phyloP scores from a whole-genome alignment of 1,140 invertebrate species.

The Leptinotarsa undecemlineata region DNA sequence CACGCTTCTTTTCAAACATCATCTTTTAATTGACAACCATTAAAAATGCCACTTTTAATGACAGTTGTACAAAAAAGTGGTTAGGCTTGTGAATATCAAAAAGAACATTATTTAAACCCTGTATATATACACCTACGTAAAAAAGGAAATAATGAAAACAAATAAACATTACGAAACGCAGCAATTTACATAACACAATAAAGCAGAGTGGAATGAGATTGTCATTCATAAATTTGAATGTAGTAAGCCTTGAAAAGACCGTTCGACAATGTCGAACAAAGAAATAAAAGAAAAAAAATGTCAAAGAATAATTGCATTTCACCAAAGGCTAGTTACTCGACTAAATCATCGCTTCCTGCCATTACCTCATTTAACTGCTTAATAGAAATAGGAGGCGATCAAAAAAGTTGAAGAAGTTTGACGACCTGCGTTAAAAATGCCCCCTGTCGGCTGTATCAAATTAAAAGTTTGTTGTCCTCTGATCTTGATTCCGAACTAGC shows the following conservation, averaged over 20 bases:
- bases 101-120: background rate
- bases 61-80: too few species aligned
- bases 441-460: background rate
- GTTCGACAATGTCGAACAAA: background rate
- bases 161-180: slow-evolving; percentile 2
- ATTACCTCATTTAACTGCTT: slow-evolving; percentile 22
- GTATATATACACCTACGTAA: background rate
- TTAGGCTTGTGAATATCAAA: background rate
- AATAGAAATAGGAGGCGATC: slow-evolving; percentile 18
- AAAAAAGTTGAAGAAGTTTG: slow-evolving; percentile 18
- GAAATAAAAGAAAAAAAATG: slow-evolving; percentile 13
- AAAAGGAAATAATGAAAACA: slow-evolving; percentile 4
- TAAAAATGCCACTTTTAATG: too few species aligned
- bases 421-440: slow-evolving; percentile 10
- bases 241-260: slow-evolving; percentile 15
- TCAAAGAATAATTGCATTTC: slow-evolving; percentile 13
- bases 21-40: too few species aligned
- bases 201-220: slow-evolving; percentile 13
- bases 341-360: slow-evolving; percentile 14
- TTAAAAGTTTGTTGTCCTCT: slow-evolving; percentile 5
- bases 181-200: slow-evolving; percentile 9
- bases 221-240: slow-evolving; percentile 15
- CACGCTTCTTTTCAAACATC: too few species aligned
- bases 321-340: slow-evolving; percentile 9
- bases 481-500: background rate